Conservation (phyloP, 2,888 invertebrate genomes). For the Bhutanitis thaidina region DNA sequence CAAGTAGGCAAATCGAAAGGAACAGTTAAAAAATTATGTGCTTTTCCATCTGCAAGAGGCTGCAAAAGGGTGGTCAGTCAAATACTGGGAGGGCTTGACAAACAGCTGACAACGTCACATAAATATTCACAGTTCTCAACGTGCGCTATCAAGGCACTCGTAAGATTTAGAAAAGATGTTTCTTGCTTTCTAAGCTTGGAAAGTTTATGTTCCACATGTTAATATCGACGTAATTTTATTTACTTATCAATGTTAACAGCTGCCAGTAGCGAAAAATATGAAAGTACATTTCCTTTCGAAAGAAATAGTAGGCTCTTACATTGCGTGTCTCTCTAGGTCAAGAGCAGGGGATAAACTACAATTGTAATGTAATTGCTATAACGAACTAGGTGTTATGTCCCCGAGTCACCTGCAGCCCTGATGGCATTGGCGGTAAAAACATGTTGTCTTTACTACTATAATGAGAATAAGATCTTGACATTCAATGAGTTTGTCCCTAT, state of each 20-base stretch:
- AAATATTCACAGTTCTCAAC: conserved; percentile 35
- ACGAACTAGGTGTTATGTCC: background rate
- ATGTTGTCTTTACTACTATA: background rate
- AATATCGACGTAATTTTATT: background rate
- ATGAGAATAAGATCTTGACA: too few species aligned
- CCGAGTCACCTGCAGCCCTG: background rate
- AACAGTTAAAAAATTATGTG: background rate
- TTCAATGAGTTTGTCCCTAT: too few species aligned
- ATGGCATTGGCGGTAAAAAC: background rate
- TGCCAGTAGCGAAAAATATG: background rate
- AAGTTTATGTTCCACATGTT: conserved; percentile 26
- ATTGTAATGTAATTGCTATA: conserved; percentile 6
- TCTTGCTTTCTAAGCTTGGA: conserved; percentile 42
- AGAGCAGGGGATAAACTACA: background rate
- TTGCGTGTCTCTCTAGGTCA: conserved; percentile 7
- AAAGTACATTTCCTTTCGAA: background rate
- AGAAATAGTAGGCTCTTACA: background rate
- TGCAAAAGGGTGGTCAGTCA: background rate
- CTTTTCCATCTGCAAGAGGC: background rate
- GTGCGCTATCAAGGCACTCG: conserved; percentile 19
- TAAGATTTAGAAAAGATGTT: conserved; percentile 19
- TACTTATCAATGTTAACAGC: conserved; percentile 1
- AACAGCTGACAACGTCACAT: conserved; percentile 37
- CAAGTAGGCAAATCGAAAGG: background rate
- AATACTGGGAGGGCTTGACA: conserved; percentile 27